Evolutionary conservation across 2,113 vertebrate species (phyloP), one percentile per base, ranked within the genome.

Genomic region (Pedionomus torquatus): DNA sequence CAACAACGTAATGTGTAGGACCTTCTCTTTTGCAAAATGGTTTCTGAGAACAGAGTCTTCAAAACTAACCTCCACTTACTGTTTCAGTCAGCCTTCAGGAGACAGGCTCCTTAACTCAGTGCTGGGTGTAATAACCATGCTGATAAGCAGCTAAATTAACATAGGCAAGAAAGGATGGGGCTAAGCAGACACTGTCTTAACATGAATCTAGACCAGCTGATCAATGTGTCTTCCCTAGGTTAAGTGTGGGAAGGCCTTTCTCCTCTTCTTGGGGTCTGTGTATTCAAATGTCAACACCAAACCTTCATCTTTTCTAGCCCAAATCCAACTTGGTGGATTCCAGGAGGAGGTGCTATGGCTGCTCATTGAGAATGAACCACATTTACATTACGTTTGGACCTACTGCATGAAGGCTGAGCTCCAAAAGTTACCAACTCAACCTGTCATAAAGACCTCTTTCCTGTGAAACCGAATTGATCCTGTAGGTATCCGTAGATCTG

Each of bases 1-100:
- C 33, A 51, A 17, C 69, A 20, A 8, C 0, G 0, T 8, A 30
- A 69, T 0, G 0, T 2, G 0, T 5, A 41, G 28, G 26, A 60
- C 28, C 44, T 75, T 25, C n/a, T 46, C 39, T 54, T 74, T 68
- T 48, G 12, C 66, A 86, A 76, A 91, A 65, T 10, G 12, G 13
- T 77, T 92, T 66, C 44, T 74, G 21, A 54, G 30, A 77, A 72
- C 17, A 13, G 8, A 46, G 31, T 35, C 63, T 60, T 71, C 43
- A 75, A 26, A 84, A 44, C 18, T 33, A 43, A 44, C 20, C 9
- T 57, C 11, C 13, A 2, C 26, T 55, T 19, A 33, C n/a, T 44
- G 33, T 75, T 75, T 64, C 30, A n/a, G 63, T 86, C 75, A 43
- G 49, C 41, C 48, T 48, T 80, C 51, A 57, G 46, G 28, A 65